phyloP scores from a whole-genome alignment of 2,888 invertebrate species.

The Sinelater perroti region DNA sequence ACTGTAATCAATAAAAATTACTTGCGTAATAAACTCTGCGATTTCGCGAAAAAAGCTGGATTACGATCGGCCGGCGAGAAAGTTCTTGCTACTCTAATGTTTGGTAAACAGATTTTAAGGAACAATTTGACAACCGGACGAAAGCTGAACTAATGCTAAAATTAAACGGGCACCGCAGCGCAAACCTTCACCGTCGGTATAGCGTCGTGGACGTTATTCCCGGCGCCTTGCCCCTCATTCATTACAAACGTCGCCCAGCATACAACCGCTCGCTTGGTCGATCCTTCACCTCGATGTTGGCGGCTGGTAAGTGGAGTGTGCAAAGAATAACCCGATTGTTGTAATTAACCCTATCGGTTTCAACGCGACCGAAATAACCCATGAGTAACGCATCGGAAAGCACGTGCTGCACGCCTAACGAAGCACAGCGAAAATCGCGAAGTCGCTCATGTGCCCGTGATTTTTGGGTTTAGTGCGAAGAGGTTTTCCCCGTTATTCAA shows the following conservation, averaged over 20 bases:
- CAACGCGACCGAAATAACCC: constrained; percentile 37
- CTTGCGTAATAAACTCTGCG: no score
- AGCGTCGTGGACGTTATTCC: constrained; percentile 40
- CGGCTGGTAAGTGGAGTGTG: constrained; percentile 42
- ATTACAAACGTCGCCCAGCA: constrained; percentile 21
- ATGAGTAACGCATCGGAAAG: constrained; percentile 38
- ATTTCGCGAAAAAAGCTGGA: no score
- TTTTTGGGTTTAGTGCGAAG: constrained; percentile 24
- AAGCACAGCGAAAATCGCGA: no score
- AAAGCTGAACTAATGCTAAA: constrained; percentile 56
- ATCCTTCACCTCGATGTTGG: constrained; percentile 31
- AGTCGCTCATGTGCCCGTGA: no score
- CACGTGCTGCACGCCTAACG: constrained; percentile 21
- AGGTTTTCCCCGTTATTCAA: constrained; percentile 40
- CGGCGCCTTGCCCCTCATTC: constrained; percentile 28
- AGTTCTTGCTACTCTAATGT: constrained; percentile 1
- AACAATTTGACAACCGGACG: constrained; percentile 56
- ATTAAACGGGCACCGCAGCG: constrained; percentile 53
- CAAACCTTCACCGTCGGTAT: constrained; percentile 41
- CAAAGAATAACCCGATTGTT: constrained; percentile 13
- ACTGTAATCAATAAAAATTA: no score
- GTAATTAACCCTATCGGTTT: constrained; percentile 9
- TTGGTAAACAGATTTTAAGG: constrained; percentile 9
- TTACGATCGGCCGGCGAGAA: no score
- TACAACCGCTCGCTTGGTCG: constrained; percentile 16